phyloP scores from a whole-genome alignment of 64 coral and sea anemone species.

The Acropora yongei region DNA sequence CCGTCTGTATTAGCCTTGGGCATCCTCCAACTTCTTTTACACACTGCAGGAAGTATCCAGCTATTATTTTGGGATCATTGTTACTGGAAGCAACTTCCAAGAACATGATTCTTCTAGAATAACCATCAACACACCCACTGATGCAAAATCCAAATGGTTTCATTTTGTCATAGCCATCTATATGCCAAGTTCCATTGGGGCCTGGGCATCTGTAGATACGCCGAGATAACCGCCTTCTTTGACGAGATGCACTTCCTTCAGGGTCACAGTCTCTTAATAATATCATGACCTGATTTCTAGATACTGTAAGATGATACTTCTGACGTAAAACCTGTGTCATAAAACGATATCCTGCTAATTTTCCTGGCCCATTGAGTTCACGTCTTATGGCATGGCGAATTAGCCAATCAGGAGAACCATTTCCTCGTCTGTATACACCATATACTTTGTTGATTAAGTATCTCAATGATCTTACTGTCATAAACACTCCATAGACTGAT shows the following conservation, averaged over 20 bases:
- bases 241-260: slow-evolving; percentile 47
- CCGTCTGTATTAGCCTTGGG: slow-evolving; percentile 48
- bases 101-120: slow-evolving; percentile 64
- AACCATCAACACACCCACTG: slow-evolving; percentile 64
- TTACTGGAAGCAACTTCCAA: slow-evolving; percentile 67
- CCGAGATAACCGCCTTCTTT: slow-evolving; percentile 43
- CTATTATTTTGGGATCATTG: slow-evolving; percentile 58
- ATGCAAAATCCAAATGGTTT: slow-evolving; percentile 57
- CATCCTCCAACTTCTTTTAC: slow-evolving; percentile 59
- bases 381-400: slow-evolving; percentile 49
- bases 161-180: slow-evolving; percentile 64
- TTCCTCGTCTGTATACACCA: slow-evolving; percentile 58
- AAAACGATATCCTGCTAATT: slow-evolving; percentile 60
- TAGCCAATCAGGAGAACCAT: slow-evolving; percentile 48
- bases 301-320: slow-evolving; percentile 49
- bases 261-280: slow-evolving; percentile 39
- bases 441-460: slow-evolving; percentile 56
- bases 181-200: slow-evolving; percentile 51
- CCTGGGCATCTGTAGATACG: slow-evolving; percentile 62
- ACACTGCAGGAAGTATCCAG: slow-evolving; percentile 56
- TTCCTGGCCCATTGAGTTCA: slow-evolving; percentile 48
- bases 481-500: slow-evolving; percentile 53
- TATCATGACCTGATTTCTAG: slow-evolving; percentile 53
- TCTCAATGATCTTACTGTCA: slow-evolving; percentile 52
- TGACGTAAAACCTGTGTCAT: slow-evolving; percentile 48